Evolutionary conservation across 2,888 invertebrate species (phyloP).

Genomic region (Ligdia adustata): DNA sequence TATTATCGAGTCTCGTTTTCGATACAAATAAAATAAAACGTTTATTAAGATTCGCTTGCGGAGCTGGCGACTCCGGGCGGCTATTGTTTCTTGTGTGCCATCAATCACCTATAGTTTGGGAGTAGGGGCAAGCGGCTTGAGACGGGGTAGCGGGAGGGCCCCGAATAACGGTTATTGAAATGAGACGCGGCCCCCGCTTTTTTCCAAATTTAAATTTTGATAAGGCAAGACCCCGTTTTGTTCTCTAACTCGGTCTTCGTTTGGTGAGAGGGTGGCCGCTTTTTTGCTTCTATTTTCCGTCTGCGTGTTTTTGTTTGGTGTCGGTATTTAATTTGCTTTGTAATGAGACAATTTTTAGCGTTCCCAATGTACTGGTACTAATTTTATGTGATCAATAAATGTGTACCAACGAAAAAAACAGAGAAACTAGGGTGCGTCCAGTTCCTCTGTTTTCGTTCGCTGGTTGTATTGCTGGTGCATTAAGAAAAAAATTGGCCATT

Average conservation of each 20-base stretch:
- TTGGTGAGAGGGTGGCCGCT: conserved; percentile 68
- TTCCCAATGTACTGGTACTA: conserved; percentile 25
- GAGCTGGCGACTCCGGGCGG: conserved; percentile 66
- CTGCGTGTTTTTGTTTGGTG: conserved; percentile 61
- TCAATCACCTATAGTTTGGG: conserved; percentile 77
- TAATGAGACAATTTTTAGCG: conserved; percentile 42
- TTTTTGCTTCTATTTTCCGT: conserved; percentile 69
- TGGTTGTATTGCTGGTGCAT: no score
- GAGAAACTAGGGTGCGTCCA: no score
- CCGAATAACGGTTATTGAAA: conserved; percentile 83
- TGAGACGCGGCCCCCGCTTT: conserved; percentile 79
- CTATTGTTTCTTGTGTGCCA: conserved; percentile 80
- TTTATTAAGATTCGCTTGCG: conserved; percentile 81
- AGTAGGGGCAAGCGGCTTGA: conserved; percentile 44
- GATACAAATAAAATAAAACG: conserved; percentile 80
- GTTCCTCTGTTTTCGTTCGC: no score
- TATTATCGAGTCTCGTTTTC: conserved; percentile 76
- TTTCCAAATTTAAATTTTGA: conserved; percentile 84
- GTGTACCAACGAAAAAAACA: no score
- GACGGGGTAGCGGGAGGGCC: conserved; percentile 49
- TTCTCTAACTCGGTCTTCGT: conserved; percentile 72
- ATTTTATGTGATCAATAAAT: no score
- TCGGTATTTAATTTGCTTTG: conserved; percentile 52
- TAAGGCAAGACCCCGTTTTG: conserved; percentile 81
- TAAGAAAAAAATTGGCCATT: no score